Base-by-base conservation (phyloP, 1,140 invertebrate species). In the Prorops nasuta region DNA sequence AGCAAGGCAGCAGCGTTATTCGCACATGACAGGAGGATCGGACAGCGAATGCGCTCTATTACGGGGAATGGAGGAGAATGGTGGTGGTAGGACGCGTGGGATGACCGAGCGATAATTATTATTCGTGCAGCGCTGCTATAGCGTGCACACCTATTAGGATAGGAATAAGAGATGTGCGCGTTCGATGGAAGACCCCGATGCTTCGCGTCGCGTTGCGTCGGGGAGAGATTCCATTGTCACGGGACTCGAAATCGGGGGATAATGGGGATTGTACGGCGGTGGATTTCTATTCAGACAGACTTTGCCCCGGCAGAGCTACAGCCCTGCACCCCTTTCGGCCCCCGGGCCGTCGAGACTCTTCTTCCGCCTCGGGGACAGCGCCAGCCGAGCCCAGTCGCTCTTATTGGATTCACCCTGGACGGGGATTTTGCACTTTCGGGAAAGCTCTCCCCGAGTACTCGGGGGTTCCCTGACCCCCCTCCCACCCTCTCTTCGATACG, bases 181-280 rank as follows among this genome's bases (percentile, higher is more conserved):
- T 21, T 59, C 51, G 51, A n/a, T n/a, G n/a, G n/a, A n/a, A n/a
- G n/a, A n/a, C n/a, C n/a, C n/a, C n/a, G n/a, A n/a, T n/a, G n/a
- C n/a, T n/a, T n/a, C n/a, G 37, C 51, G 51, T 47, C 32, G 44
- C 4, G 10, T 4, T 28, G 4, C 24, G 37, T 10, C 19, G 21
- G 2, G 9, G 14, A 22, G 40, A 15, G 10, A 42, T 24, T 3
- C 6, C 19, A 22, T 22, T 14, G 22, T 42, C 20, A 16, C 40
- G 22, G 24, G 24, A 42, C 60, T 63, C 54, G 49, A 58, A 65
- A 66, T 68, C 54, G 64, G 50, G 56, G 63, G 63, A 69, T 69
- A 69, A 69, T 67, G 63, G 61, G 57, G 63, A 66, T 67, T 67
- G 63, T 64, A 64, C 67, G 60, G 63, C 56, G 48, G 54, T 64